A percentile compares a stretch with the other conserved stretches of the same genome.
These are phyloP conservation scores for Drosophila trichaetosa DNA, from an alignment of 2,888 invertebrate genomes.

Conservation along the genomic window DNA sequence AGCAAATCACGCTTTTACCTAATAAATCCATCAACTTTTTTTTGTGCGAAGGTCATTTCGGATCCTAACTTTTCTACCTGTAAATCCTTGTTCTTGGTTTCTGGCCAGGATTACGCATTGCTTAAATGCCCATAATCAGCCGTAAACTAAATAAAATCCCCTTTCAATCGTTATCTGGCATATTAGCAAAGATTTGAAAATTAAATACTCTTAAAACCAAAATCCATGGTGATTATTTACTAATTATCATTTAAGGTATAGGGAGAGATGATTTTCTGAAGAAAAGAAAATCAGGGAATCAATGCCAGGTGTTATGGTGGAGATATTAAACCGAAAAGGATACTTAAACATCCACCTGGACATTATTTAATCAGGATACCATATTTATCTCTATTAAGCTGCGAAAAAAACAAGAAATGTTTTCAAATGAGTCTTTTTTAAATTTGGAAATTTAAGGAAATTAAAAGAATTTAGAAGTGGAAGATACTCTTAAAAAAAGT, in stretches of 20 bases:
- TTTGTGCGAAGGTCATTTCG: slow-evolving; percentile 38
- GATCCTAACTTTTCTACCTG: not conserved
- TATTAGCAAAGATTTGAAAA: slow-evolving; percentile 58
- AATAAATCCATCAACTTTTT: slow-evolving; percentile 63
- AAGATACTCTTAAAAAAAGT: not conserved
- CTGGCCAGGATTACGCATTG: slow-evolving; percentile 7
- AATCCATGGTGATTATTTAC: not conserved
- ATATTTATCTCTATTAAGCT: not conserved
- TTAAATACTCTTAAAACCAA: slow-evolving; percentile 1
- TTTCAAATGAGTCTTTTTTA: not conserved
- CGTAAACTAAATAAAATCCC: slow-evolving; percentile 14
- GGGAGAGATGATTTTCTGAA: not conserved
- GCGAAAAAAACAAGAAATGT: not conserved
- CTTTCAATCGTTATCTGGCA: slow-evolving; percentile 24
- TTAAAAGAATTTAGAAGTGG: not conserved
- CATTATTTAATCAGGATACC: not conserved
- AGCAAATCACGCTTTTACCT: slow-evolving; percentile 54
- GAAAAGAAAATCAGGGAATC: not conserved
- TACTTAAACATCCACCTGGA: too few relatives aligned
- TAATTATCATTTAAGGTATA: slow-evolving; percentile 2
- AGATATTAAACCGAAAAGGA: not conserved
- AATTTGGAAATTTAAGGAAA: not conserved
- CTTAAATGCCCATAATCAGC: slow-evolving; percentile 45
- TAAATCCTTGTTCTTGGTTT: slow-evolving; percentile 24
- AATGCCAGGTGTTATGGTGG: not conserved